A percentile compares a stretch with the other conserved stretches of the same genome.
Evolutionary conservation across 23 tunicate species (phyloP).

Genomic region (Pegea sp.): DNA sequence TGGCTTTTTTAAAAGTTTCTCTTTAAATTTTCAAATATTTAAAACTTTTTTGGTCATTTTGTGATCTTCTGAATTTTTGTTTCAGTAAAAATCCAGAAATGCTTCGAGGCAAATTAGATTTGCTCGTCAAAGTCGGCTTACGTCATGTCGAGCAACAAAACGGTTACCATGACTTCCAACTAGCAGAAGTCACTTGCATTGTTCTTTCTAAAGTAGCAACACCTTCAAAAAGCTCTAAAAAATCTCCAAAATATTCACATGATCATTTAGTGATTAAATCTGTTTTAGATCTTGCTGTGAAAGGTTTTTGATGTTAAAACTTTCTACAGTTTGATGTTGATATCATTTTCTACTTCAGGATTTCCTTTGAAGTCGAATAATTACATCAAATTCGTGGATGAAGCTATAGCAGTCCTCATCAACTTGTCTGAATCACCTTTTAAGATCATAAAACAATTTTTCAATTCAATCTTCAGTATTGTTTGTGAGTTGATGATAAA

Average conservation of each 20-base stretch:
- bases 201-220: too few species aligned
- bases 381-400: conserved; percentile 27
- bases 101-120: neutral
- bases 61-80: neutral
- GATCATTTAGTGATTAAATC: too few species aligned
- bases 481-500: conserved; percentile 1
- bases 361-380: conserved; percentile 13
- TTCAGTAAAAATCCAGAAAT: neutral
- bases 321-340: too few species aligned
- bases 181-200: conserved; percentile 26
- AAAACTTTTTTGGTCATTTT: too few species aligned
- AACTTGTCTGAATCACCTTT: conserved; percentile 38
- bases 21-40: too few species aligned
- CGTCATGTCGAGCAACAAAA: neutral
- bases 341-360: conserved; percentile 24
- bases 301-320: too few species aligned
- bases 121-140: neutral
- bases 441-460: conserved; percentile 1
- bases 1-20: too few species aligned
- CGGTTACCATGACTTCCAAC: conserved; percentile 11
- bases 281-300: too few species aligned
- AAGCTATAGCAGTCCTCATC: conserved; percentile 24
- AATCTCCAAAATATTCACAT: too few species aligned
- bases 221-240: too few species aligned
- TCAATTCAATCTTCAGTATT: conserved; percentile 4